phyloP scores from a whole-genome alignment of 2,888 invertebrate species.

The Mactromeris polynyma region DNA sequence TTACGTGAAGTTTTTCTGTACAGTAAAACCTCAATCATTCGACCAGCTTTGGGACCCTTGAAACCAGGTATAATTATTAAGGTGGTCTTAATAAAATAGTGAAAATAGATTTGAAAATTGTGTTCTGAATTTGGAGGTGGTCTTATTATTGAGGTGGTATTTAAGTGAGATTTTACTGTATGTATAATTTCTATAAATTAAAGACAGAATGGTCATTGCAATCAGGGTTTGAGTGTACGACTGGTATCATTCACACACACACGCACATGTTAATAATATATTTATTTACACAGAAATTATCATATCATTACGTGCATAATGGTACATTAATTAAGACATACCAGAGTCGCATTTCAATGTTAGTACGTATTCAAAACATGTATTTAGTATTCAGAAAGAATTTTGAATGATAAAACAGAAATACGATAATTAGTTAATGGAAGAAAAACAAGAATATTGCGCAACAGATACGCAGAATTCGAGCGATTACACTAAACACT shows the following conservation, averaged over 20 bases:
- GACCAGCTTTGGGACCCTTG: neutral
- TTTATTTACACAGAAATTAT: neutral
- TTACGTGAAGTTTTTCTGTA: no score
- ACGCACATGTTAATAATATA: no score
- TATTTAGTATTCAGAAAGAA: neutral
- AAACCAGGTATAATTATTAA: no score
- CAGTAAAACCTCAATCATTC: neutral
- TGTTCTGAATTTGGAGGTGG: no score
- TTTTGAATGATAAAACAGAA: slow-evolving; percentile 4
- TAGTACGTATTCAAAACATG: neutral
- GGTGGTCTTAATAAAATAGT: no score
- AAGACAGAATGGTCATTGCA: neutral
- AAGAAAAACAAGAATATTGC: neutral
- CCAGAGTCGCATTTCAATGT: neutral
- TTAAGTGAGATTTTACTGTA: no score
- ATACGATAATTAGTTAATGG: neutral
- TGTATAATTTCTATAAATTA: no score
- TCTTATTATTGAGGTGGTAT: no score
- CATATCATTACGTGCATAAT: neutral
- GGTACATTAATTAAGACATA: neutral
- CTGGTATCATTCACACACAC: neutral
- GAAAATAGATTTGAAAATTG: no score
- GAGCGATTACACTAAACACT: neutral
- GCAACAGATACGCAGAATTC: neutral
- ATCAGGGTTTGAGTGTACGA: neutral